Evolutionary conservation across 2,797 vertebrate genomes (phyloP).

Genomic region (Phataginus tricuspis): DNA sequence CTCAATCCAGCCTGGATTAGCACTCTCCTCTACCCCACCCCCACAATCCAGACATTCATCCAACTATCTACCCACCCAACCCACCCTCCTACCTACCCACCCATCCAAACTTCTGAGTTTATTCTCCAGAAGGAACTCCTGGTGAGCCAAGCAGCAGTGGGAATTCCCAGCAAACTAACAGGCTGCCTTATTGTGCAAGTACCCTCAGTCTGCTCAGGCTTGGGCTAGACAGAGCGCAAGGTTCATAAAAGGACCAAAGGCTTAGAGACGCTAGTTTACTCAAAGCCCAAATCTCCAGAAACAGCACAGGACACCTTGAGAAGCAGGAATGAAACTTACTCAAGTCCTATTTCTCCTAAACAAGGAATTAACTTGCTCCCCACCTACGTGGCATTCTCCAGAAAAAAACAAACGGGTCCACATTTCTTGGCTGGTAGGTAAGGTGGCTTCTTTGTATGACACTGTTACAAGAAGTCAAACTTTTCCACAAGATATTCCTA

Average conservation of each 20-base stretch:
- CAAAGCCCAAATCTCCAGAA: slow-evolving; percentile 4
- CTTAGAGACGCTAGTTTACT: neutral
- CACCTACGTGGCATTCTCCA: neutral
- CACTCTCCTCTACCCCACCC: neutral
- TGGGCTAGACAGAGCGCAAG: neutral
- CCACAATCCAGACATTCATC: neutral
- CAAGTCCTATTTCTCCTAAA: neutral
- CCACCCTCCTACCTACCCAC: neutral
- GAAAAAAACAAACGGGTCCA: neutral
- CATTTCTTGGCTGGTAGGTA: neutral
- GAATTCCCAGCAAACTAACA: neutral
- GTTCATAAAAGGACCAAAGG: neutral
- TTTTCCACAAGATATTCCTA: neutral
- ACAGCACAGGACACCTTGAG: neutral
- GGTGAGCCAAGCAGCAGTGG: neutral
- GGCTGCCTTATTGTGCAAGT: neutral
- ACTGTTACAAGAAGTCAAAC: neutral
- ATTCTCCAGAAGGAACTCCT: neutral
- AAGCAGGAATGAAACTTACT: neutral
- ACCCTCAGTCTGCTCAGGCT: neutral
- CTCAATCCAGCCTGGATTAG: neutral
- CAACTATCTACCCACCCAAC: neutral
- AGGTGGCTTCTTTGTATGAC: neutral
- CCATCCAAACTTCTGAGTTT: neutral
- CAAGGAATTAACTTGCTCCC: neutral